These are phyloP conservation scores for Pluvialis apricaria DNA, from an alignment of 2,113 vertebrate genomes.

Conservation along the genomic window DNA sequence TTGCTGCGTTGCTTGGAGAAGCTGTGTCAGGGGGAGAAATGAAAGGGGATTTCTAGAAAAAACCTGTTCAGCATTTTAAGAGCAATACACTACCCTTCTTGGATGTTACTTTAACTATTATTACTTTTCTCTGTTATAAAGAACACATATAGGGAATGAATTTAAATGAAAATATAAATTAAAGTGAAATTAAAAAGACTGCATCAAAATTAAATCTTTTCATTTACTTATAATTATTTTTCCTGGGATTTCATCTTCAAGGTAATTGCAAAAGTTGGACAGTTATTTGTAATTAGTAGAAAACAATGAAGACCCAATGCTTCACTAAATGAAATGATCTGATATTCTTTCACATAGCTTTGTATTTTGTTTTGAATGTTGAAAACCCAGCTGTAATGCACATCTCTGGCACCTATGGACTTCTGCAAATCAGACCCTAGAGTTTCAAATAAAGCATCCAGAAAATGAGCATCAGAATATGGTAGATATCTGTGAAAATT, in stretches of 20 bases:
- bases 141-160: neutral
- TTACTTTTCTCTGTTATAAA: neutral
- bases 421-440: neutral
- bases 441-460: neutral
- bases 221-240: neutral
- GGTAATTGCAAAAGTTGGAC: neutral
- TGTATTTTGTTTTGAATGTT: neutral
- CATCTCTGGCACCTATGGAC: neutral
- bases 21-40: neutral
- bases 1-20: neutral
- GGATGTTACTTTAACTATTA: neutral
- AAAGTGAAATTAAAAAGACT: neutral
- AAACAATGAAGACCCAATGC: neutral
- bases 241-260: neutral
- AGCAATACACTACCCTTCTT: neutral
- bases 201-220: neutral
- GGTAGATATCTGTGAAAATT: neutral
- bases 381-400: neutral
- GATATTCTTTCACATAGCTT: neutral
- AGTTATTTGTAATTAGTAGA: neutral
- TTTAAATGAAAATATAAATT: neutral
- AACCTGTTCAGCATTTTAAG: neutral
- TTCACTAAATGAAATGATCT: neutral
- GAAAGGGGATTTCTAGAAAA: neutral
- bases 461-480: neutral